Evolutionary conservation across 2,888 invertebrate genomes (phyloP).

Genomic region (Himalopsyche kuldschensis): DNA sequence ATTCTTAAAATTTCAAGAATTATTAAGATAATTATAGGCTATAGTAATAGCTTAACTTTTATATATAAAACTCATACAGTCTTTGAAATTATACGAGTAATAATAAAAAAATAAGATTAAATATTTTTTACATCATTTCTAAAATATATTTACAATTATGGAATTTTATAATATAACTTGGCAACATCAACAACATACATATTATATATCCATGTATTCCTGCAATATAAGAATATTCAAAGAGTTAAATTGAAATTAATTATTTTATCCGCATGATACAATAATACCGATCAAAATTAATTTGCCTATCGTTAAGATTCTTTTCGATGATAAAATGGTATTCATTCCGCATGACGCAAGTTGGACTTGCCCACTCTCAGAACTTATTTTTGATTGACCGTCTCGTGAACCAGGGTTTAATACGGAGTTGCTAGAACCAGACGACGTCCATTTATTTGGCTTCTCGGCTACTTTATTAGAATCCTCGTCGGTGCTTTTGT

Average conservation of each 20-base stretch:
- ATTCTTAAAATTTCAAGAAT: no score
- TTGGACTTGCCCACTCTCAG: slow-evolving; percentile 15
- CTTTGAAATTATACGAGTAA: neutral
- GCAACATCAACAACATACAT: neutral
- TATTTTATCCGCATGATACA: neutral
- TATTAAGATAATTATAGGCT: no score
- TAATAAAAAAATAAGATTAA: neutral
- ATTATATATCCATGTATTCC: neutral
- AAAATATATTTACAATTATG: neutral
- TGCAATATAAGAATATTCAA: neutral
- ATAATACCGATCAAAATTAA: neutral
- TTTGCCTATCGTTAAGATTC: neutral
- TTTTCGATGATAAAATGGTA: neutral
- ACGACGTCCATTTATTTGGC: slow-evolving; percentile 59
- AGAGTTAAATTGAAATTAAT: neutral
- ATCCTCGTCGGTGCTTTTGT: slow-evolving; percentile 44
- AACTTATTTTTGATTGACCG: slow-evolving; percentile 11
- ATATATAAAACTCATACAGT: neutral
- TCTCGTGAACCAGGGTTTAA: slow-evolving; percentile 17
- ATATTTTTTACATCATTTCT: neutral
- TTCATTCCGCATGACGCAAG: slow-evolving; percentile 13
- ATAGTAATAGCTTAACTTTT: neutral
- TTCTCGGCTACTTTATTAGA: slow-evolving; percentile 56
- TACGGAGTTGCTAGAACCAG: slow-evolving; percentile 43
- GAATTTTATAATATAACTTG: neutral